Evolutionary conservation across 2,888 invertebrate genomes (phyloP), one percentile per base, ranked within the genome.

Genomic region (Tenthredo livida): DNA sequence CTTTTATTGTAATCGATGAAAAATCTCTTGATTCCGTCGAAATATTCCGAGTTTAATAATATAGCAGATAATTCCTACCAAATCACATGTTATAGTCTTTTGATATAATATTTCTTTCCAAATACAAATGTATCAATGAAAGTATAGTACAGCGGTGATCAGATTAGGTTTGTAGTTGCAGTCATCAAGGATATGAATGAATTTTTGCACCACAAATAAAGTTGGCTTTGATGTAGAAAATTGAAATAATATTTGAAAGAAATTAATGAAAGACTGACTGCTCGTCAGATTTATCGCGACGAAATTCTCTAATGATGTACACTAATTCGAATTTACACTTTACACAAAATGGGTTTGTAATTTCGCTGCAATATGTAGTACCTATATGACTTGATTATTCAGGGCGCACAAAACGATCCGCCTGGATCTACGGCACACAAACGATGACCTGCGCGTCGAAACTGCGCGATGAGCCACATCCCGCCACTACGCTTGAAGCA

Each of bases 341-440:
- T n/a, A n/a, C n/a, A n/a, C n/a, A n/a, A 5, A 12, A 67, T 17
- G 6, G 6, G 33, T 67, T 67, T 33, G 29, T 33, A 17, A 33
- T 12, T 33, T 25, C 10, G 43, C 6, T 21, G 1, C 12, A 21
- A 37, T 7, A 37, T 37, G 7, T 37, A 37, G 2, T 40, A 73
- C 2, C n/a, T 17, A 21, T 33, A 83, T 61, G 77, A n/a, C 83
- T 84, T 40, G 80, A 9, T 80, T 80, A 80, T 80, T 80, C 80
- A 61, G 77, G 84, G 75, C 84, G 85, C 72, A 43, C 78, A 33
- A 65, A 75, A 58, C 72, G 84, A 85, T 58, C 65, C 61, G 84
- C 17, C 33, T 67, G 17, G 67, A 67, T 67, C 85, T 70, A 47
- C 72, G 84, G 54, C 73, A 77, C 84, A 73, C 73, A 77, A 73